These are phyloP conservation scores for Ginglymostoma cirratum DNA, from an alignment of 2,113 vertebrate species.

Conservation along the genomic window DNA sequence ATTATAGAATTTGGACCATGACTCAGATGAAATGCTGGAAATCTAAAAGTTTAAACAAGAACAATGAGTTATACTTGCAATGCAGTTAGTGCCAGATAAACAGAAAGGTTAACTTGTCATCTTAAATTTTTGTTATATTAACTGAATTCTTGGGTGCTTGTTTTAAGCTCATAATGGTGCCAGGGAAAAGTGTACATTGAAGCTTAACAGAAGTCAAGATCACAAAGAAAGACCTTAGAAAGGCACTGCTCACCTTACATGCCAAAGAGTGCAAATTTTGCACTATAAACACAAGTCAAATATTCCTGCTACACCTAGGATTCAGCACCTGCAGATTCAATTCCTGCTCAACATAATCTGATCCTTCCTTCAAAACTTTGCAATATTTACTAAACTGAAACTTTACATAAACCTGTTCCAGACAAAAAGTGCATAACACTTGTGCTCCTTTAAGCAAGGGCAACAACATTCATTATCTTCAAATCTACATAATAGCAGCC, in stretches of 20 bases:
- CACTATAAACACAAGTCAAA: not conserved
- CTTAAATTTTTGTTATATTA: not conserved
- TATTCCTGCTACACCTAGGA: conserved; percentile 19
- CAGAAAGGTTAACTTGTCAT: not conserved
- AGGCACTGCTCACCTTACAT: conserved; percentile 24
- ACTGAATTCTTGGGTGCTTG: too few species aligned
- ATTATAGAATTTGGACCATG: not conserved
- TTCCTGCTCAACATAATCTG: not conserved
- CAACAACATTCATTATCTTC: conserved; percentile 90
- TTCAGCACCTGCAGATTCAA: conserved; percentile 14
- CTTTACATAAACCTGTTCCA: conserved; percentile 61
- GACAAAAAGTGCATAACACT: conserved; percentile 74
- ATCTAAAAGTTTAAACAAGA: not conserved
- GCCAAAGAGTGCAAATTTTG: conserved; percentile 15
- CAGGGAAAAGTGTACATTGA: not conserved
- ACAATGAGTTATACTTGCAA: not conserved
- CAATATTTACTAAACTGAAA: conserved; percentile 75
- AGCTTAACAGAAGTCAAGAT: not conserved
- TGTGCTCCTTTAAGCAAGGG: conserved; percentile 57
- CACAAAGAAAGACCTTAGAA: conserved; percentile 3
- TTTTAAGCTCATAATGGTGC: not conserved
- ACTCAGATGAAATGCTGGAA: not conserved
- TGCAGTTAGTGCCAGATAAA: not conserved
- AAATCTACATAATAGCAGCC: conserved; percentile 96
- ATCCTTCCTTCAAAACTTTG: conserved; percentile 29